Percentiles rank a stretch among this genome's conserved stretches.
These are phyloP conservation scores for Ridgeia piscesae DNA, from an alignment of 1,140 invertebrate genomes.

Conservation along the genomic window DNA sequence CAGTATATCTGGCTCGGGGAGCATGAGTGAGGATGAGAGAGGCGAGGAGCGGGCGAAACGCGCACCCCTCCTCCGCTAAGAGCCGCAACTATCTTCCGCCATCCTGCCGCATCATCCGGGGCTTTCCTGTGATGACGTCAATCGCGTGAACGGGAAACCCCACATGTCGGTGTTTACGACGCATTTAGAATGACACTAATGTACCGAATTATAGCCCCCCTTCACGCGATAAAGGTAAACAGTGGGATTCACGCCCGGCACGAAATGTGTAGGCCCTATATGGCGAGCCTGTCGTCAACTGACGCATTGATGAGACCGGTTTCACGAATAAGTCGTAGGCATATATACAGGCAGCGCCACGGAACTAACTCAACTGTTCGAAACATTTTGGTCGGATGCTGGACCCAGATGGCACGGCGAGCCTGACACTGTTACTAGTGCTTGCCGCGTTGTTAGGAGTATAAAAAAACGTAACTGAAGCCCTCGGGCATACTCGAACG, in stretches of 20 bases:
- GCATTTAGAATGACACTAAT: not conserved
- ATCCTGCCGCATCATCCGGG: not conserved
- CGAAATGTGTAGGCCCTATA: not conserved
- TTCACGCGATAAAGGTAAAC: not conserved
- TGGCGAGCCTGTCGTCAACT: not conserved
- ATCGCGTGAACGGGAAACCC: not conserved
- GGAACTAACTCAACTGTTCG: too few species aligned
- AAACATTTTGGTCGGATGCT: too few species aligned
- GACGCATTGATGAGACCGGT: too few species aligned
- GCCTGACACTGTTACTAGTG: too few species aligned
- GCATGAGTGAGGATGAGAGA: not conserved
- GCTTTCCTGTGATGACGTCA: not conserved
- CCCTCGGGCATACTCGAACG: too few species aligned
- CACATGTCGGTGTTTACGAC: not conserved
- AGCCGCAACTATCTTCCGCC: not conserved
- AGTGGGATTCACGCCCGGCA: not conserved
- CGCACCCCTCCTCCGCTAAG: not conserved
- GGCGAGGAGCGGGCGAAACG: slow-evolving; percentile 1
- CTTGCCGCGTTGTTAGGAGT: too few species aligned
- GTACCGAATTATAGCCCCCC: not conserved
- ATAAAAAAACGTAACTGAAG: too few species aligned
- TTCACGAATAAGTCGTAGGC: too few species aligned
- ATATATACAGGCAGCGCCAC: too few species aligned
- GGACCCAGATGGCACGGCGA: too few species aligned
- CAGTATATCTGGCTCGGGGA: not conserved